Base-by-base conservation (phyloP, 1,140 invertebrate genomes). In the Aphelenchoides fujianensis region DNA sequence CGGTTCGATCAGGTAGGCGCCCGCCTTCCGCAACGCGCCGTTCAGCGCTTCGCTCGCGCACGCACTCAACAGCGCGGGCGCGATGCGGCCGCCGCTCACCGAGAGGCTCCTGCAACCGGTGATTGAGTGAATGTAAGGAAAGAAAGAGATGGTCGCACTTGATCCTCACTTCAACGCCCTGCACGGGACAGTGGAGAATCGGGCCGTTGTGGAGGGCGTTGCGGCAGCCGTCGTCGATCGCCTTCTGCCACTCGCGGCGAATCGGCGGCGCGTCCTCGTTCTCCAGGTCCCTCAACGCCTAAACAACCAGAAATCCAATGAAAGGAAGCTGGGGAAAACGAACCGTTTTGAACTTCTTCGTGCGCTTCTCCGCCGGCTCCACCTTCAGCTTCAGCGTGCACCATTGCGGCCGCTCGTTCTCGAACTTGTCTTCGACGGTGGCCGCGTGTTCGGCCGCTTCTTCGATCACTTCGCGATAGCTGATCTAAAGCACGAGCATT, bases 111-210 rank as follows among this genome's bases (percentile, higher is more conserved):
- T 69, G 31, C n/a, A 0, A 69, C 55, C 28, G 41, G 28, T 59
- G 55, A 59, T 7, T 19, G 19, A 5, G 34, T 59, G 34, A 59
- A 27, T 7, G n/a, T n/a, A n/a, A n/a, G n/a, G n/a, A n/a, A n/a
- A n/a, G n/a, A n/a, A n/a, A 74, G n/a, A n/a, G n/a, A n/a, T n/a
- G n/a, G n/a, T n/a, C 63, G 30, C 54, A 79, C 74, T 92, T 91
- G 74, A 94, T 90, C 0, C 90, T 87, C 0, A 91, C 89, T 27
- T 91, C 88, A 0, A 93, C 90, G 70, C 90, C 84, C 30, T 92
- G 87, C 7, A 95, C 87, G 1, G 87, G 88, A 78, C 84, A 88
- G 37, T 85, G 84, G 34, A 88, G 71, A 7, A 88, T 31, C 16
- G 88, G 87, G 3, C 88, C 87, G 77, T 84, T 80, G 30, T 74